Evolutionary conservation across 2,888 invertebrate species (phyloP), one percentile per base, ranked within the genome.

Genomic region (Patella depressa): DNA sequence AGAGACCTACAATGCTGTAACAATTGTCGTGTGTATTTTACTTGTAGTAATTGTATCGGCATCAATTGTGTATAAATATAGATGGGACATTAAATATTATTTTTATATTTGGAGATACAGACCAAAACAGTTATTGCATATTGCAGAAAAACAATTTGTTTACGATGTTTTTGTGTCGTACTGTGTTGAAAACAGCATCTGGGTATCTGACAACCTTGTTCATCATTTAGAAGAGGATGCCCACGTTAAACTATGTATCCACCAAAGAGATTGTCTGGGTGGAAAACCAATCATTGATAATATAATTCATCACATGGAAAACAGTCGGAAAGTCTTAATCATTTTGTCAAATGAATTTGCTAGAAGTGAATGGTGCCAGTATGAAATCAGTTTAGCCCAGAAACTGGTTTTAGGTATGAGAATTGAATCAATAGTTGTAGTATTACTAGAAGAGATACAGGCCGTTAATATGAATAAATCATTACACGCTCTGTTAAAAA

Each of bases 141-240:
- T 65, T 12, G 19, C 19, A 65, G 65, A 19, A 24, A 65, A 24
- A 19, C 65, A 65, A 65, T 65, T 19, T 65, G 82, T 93, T 24
- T 95, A 94, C 85, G 95, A 95, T 80, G 94, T 95, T 0, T 95
- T 95, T 85, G 94, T 95, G 0, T 94, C 95, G 0, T 95, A 95
- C 83, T 94, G 94, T 85, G 93, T 94, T 73, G 93, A 93, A 69
- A 95, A 95, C 85, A 90, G 94, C 0, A 89, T 92, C 0, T 95
- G 95, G 94, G 94, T 95, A 3, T 87, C 94, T 72, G 93, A 94
- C 45, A 92, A 94, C 14, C 91, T 95, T 0, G 88, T 95, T 17
- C 94, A 94, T 0, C 93, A 94, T 73, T 91, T 95, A 12, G 95
- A 95, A 88, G 91, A 90, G 0, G 92, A 93, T 14, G 80, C 82